phyloP scores from a whole-genome alignment of 2,113 vertebrate species.

The Petaurus breviceps region DNA sequence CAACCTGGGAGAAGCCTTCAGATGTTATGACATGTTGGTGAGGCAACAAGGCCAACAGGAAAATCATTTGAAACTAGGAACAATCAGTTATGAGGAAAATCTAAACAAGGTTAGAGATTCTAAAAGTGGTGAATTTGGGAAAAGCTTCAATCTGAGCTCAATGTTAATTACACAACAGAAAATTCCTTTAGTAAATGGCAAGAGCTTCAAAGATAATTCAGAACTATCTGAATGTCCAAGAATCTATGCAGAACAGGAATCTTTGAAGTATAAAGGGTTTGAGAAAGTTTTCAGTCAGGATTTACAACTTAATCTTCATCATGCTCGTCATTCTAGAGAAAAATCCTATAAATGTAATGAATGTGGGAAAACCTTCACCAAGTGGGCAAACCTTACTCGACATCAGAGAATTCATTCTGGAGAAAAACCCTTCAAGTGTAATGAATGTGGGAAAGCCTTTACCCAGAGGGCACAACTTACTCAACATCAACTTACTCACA shows the following conservation, averaged over 20 bases:
- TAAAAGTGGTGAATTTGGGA: not conserved
- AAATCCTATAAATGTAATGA: slow-evolving; percentile 44
- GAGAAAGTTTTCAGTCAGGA: slow-evolving; percentile 52
- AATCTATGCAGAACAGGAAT: slow-evolving; percentile 38
- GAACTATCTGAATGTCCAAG: not conserved
- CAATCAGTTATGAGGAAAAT: not conserved
- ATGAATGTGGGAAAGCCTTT: slow-evolving; percentile 47
- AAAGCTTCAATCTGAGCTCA: slow-evolving; percentile 6
- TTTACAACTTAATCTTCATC: slow-evolving; percentile 11
- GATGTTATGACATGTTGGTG: not conserved
- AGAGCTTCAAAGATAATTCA: slow-evolving; percentile 42
- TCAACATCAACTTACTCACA: slow-evolving; percentile 40
- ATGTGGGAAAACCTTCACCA: slow-evolving; percentile 56
- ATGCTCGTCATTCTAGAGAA: slow-evolving; percentile 16
- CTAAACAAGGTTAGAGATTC: not conserved
- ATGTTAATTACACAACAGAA: slow-evolving; percentile 36
- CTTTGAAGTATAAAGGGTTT: slow-evolving; percentile 56
- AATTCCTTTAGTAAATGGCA: not conserved
- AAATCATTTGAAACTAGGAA: not conserved
- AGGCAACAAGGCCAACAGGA: not conserved
- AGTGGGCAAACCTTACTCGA: slow-evolving; percentile 45
- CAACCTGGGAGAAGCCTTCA: not conserved
- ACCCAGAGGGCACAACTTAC: slow-evolving; percentile 50
- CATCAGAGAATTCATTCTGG: slow-evolving; percentile 63
- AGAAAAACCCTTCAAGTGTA: slow-evolving; percentile 46